Evolutionary conservation across 1,140 invertebrate genomes (phyloP).

Genomic region (Whitmania pigra): DNA sequence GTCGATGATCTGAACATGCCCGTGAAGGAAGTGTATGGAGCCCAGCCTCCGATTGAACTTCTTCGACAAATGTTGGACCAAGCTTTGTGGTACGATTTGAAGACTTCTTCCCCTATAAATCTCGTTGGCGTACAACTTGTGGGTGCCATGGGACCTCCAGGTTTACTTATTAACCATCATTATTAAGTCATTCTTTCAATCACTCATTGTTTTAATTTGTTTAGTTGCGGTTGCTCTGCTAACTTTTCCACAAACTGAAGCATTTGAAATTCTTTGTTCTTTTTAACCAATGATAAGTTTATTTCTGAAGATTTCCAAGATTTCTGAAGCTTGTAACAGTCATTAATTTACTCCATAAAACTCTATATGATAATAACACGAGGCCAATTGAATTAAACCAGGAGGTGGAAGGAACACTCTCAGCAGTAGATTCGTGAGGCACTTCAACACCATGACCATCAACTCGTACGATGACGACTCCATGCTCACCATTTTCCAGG

Average conservation of each 20-base stretch:
- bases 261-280: too few species aligned
- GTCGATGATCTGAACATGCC: conserved; percentile 91
- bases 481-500: conserved; percentile 72
- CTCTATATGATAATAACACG: too few species aligned
- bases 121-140: conserved; percentile 76
- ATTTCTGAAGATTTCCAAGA: too few species aligned
- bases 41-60: conserved; percentile 80
- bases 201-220: too few species aligned
- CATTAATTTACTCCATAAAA: too few species aligned
- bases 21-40: conserved; percentile 58
- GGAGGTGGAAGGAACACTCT: conserved; percentile 67
- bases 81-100: conserved; percentile 75
- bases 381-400: conserved; percentile 6
- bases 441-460: conserved; percentile 75
- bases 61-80: conserved; percentile 81
- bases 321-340: too few species aligned
- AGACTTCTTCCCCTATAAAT: conserved; percentile 66
- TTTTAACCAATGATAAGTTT: too few species aligned
- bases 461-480: conserved; percentile 79
- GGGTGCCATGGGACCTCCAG: conserved; percentile 75
- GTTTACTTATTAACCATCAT: conserved; percentile 26
- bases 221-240: too few species aligned
- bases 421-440: conserved; percentile 71
- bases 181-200: too few species aligned
- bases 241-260: too few species aligned